A percentile compares a stretch with the other conserved stretches of the same genome.
Conservation (phyloP, 2,113 vertebrate species). For the Syngnathus typhle region DNA sequence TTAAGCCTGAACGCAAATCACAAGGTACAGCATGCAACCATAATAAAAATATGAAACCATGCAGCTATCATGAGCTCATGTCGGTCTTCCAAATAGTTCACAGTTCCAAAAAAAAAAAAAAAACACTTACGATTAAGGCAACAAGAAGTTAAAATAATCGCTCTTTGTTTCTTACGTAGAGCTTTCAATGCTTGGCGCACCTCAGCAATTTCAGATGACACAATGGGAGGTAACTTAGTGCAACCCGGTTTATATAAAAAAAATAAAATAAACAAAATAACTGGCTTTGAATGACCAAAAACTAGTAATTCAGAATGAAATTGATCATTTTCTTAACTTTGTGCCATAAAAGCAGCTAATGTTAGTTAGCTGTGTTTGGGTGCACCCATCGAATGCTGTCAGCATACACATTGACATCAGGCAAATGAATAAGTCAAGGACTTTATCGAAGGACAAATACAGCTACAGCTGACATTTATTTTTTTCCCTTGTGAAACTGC, state of each 20-base stretch:
- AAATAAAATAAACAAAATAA: neutral
- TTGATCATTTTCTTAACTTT: slow-evolving; percentile 12
- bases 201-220: slow-evolving; percentile 43
- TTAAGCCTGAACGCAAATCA: slow-evolving; percentile 1
- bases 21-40: slow-evolving; percentile 34
- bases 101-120: slow-evolving; percentile 10
- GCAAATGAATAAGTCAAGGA: slow-evolving; percentile 48
- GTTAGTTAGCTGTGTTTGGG: slow-evolving; percentile 28
- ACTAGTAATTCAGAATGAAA: neutral
- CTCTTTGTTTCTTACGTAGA: slow-evolving; percentile 21
- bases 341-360: slow-evolving; percentile 36
- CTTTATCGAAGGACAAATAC: slow-evolving; percentile 1
- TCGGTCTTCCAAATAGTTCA: slow-evolving; percentile 11
- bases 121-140: slow-evolving; percentile 67
- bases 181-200: slow-evolving; percentile 19
- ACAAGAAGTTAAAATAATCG: slow-evolving; percentile 48
- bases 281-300: neutral
- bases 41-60: slow-evolving; percentile 26
- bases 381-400: slow-evolving; percentile 15
- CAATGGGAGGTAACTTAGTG: slow-evolving; percentile 41
- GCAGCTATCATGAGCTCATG: slow-evolving; percentile 16
- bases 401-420: slow-evolving; percentile 47
- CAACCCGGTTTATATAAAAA: slow-evolving; percentile 1
- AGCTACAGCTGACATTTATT: slow-evolving; percentile 14
- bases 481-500: slow-evolving; percentile 37